Evolutionary conservation across 2,113 vertebrate species (phyloP).

Genomic region (Gasterosteus aculeatus): DNA sequence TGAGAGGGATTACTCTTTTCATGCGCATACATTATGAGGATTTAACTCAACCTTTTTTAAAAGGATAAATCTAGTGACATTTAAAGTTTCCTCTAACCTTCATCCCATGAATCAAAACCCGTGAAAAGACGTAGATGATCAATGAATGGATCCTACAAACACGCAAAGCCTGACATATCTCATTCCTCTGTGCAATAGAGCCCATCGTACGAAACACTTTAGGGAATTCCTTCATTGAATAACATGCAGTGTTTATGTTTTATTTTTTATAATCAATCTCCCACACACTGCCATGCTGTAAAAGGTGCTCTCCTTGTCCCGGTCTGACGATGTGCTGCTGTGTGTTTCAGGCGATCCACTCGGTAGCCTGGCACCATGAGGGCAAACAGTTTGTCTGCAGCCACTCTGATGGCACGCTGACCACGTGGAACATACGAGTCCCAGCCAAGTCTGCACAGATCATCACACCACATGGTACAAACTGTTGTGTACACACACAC

Average conservation of each 20-base stretch:
- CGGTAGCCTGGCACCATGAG: conserved; percentile 98
- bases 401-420: conserved; percentile 97
- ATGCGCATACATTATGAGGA: background rate
- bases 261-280: no score
- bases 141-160: background rate
- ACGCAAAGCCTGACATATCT: background rate
- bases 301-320: background rate
- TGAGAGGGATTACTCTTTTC: background rate
- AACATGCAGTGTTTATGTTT: no score
- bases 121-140: background rate
- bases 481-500: conserved; percentile 26
- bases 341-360: conserved; percentile 91
- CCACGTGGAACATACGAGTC: conserved; percentile 94
- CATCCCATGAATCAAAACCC: background rate
- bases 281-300: background rate
- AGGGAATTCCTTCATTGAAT: no score
- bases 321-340: background rate
- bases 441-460: conserved; percentile 91
- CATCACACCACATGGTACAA: conserved; percentile 96
- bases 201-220: background rate
- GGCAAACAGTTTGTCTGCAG: conserved; percentile 98
- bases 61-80: background rate
- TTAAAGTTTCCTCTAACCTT: background rate
- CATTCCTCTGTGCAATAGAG: background rate
- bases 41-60: background rate